These are phyloP conservation scores for Drosophila equinoxialis DNA, from an alignment of 1,140 invertebrate species.

Conservation along the genomic window DNA sequence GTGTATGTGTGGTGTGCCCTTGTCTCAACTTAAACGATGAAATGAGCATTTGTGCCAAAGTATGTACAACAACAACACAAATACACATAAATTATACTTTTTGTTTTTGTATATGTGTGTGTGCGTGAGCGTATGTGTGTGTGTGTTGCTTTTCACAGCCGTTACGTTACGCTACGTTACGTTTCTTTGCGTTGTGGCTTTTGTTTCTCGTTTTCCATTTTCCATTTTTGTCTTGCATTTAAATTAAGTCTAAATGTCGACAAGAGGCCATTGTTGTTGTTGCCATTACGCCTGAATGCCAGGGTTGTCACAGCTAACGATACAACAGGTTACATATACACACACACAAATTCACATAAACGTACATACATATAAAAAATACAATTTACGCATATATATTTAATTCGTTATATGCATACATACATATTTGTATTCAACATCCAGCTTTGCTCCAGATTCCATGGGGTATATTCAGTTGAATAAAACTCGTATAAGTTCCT, in stretches of 20 bases:
- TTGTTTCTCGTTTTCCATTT: conserved; percentile 51
- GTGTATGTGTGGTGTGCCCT: conserved; percentile 62
- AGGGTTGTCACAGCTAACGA: conserved; percentile 52
- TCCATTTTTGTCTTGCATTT: conserved; percentile 59
- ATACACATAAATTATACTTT: conserved; percentile 78
- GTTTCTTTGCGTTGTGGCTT: conserved; percentile 56
- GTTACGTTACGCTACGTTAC: conserved; percentile 79
- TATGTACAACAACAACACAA: conserved; percentile 59
- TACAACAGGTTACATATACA: conserved; percentile 33
- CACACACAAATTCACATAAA: background rate
- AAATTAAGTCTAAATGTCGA: conserved; percentile 81
- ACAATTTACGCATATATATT: too few species aligned
- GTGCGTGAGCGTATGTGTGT: conserved; percentile 12
- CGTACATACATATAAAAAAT: background rate
- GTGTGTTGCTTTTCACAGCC: conserved; percentile 55
- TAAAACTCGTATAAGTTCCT: too few species aligned
- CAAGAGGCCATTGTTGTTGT: conserved; percentile 63
- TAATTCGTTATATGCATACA: too few species aligned
- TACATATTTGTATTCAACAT: too few species aligned
- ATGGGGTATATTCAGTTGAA: too few species aligned
- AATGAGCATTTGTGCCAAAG: conserved; percentile 69
- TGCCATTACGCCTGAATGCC: conserved; percentile 38
- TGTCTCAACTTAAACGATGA: conserved; percentile 76
- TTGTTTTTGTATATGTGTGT: conserved; percentile 16
- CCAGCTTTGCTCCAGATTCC: too few species aligned